phyloP scores from a whole-genome alignment of 2,113 vertebrate species.

The Ptilorrhoa leucosticta region DNA sequence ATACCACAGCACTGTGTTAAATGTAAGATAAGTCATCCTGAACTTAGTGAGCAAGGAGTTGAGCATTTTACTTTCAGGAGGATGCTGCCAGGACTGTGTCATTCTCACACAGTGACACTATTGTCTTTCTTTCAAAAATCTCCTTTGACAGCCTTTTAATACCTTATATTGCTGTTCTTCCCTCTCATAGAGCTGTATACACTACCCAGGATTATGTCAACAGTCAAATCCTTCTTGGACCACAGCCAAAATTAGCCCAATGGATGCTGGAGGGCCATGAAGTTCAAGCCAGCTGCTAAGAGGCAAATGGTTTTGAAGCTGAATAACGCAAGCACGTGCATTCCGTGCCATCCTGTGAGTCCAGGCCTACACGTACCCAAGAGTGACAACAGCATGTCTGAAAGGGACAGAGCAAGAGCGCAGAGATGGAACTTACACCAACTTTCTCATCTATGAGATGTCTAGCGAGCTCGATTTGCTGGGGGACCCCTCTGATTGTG shows the following conservation, averaged over 20 bases:
- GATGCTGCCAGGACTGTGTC: not conserved
- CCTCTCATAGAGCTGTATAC: not conserved
- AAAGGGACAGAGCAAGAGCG: not conserved
- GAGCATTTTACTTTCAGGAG: not conserved
- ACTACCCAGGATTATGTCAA: not conserved
- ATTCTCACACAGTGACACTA: not conserved
- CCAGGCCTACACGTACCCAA: not conserved
- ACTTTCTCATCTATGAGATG: constrained; percentile 99
- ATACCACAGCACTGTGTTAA: not conserved
- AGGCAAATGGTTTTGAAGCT: constrained; percentile 5
- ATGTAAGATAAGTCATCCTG: not conserved
- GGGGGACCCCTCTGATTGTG: constrained; percentile 90
- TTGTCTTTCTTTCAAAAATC: not conserved
- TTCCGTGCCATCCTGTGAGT: not conserved
- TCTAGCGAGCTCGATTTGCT: constrained; percentile 92
- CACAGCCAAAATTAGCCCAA: not conserved
- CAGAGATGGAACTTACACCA: constrained; percentile 80
- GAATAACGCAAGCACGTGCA: rapidly evolving
- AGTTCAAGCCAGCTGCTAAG: not conserved
- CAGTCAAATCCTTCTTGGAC: not conserved
- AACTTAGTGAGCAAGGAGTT: not conserved
- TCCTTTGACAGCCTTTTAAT: not conserved
- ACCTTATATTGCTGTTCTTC: not conserved
- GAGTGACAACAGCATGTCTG: not conserved
- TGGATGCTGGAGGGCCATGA: not conserved